phyloP scores from a whole-genome alignment of 2,797 vertebrate genomes.

The Coregonus ussuriensis region DNA sequence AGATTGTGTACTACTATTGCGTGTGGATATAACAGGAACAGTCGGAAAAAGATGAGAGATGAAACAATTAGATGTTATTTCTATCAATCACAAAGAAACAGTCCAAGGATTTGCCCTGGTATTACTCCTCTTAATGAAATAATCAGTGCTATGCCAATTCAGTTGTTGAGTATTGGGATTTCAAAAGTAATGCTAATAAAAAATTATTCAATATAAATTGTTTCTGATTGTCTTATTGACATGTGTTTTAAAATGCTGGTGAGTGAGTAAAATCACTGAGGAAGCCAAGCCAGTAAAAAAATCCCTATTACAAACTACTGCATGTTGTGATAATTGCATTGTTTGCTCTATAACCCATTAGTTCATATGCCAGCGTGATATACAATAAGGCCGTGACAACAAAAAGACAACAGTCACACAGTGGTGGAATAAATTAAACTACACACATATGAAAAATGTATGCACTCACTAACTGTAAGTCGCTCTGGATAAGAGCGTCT shows the following conservation, averaged over 20 bases:
- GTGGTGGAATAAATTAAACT: too few species aligned
- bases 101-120: constrained; percentile 57
- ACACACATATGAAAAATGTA: too few species aligned
- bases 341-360: too few species aligned
- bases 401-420: too few species aligned
- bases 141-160: constrained; percentile 72
- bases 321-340: too few species aligned
- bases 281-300: too few species aligned
- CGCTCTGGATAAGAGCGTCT: too few species aligned
- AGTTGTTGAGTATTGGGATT: constrained; percentile 66
- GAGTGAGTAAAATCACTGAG: neutral
- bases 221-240: neutral
- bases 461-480: too few species aligned
- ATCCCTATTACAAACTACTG: too few species aligned
- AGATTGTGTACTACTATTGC: constrained; percentile 88
- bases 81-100: constrained; percentile 62
- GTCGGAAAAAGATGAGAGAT: constrained; percentile 42
- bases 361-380: too few species aligned
- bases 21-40: constrained; percentile 82
- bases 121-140: constrained; percentile 51
- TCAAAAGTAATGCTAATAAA: constrained; percentile 67
- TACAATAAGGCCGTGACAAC: too few species aligned
- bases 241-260: neutral
- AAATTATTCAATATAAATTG: constrained; percentile 68
- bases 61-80: constrained; percentile 58